phyloP scores from a whole-genome alignment of 2,888 invertebrate genomes.

The Stenichneumon culpator region DNA sequence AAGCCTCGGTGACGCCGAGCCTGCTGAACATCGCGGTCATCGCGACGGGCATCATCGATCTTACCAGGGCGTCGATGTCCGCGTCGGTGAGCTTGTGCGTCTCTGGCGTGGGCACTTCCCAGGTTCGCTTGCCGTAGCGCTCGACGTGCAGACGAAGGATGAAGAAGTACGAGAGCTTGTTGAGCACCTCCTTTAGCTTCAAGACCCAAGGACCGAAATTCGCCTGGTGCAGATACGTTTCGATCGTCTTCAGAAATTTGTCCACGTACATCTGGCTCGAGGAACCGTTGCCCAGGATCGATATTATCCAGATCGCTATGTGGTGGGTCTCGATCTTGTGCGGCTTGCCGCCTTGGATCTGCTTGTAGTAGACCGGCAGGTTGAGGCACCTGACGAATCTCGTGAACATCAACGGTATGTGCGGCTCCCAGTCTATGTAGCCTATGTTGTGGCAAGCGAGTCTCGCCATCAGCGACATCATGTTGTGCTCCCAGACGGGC shows the following conservation, averaged over 20 bases:
- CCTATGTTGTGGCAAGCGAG: slow-evolving; percentile 92
- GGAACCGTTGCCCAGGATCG: slow-evolving; percentile 89
- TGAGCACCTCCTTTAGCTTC: slow-evolving; percentile 89
- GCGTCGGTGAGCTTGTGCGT: slow-evolving; percentile 91
- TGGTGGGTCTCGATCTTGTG: slow-evolving; percentile 86
- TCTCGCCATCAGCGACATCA: slow-evolving; percentile 91
- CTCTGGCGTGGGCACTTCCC: slow-evolving; percentile 90
- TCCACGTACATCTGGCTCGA: slow-evolving; percentile 90
- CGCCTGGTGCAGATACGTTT: slow-evolving; percentile 96
- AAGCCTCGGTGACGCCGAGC: slow-evolving; percentile 88
- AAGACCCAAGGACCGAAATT: slow-evolving; percentile 93
- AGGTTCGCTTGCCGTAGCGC: slow-evolving; percentile 88
- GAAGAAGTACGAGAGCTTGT: slow-evolving; percentile 90
- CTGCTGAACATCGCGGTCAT: slow-evolving; percentile 93
- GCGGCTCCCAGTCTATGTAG: slow-evolving; percentile 94
- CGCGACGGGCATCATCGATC: slow-evolving; percentile 90
- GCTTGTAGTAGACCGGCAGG: slow-evolving; percentile 92
- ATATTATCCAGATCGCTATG: slow-evolving; percentile 86
- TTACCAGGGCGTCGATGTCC: slow-evolving; percentile 93
- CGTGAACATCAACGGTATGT: slow-evolving; percentile 92
- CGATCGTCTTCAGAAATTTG: slow-evolving; percentile 93
- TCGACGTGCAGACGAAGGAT: slow-evolving; percentile 89
- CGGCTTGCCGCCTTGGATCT: slow-evolving; percentile 87
- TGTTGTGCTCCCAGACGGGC: slow-evolving; percentile 89
- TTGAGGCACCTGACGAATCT: slow-evolving; percentile 91